A percentile compares a stretch with the other conserved stretches of the same genome.
These are phyloP conservation scores for Virgularia gustaviana DNA, from an alignment of 92 coral and sea anemone species.

Conservation along the genomic window DNA sequence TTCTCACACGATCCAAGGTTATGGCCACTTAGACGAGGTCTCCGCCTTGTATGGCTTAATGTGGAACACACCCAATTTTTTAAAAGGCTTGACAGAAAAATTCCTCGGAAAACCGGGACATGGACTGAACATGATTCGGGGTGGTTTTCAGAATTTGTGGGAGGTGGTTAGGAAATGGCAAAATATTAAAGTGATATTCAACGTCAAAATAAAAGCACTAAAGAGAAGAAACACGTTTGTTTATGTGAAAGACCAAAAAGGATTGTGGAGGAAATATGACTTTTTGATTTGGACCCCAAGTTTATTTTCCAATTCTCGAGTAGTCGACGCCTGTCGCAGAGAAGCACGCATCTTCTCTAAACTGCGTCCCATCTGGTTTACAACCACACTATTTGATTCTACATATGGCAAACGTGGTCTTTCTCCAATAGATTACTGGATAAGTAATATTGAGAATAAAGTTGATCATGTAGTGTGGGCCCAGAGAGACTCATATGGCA, in stretches of 20 bases:
- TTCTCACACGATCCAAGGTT: conserved; percentile 52
- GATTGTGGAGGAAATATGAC: conserved; percentile 16
- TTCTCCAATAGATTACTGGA: conserved; percentile 41
- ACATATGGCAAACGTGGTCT: conserved; percentile 19
- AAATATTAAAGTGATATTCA: conserved; percentile 14
- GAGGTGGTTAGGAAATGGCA: conserved; percentile 21
- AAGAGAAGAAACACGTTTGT: conserved; percentile 2
- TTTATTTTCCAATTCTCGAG: background rate
- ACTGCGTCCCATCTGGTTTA: conserved; percentile 44
- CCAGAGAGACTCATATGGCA: conserved; percentile 31
- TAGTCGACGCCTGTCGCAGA: conserved; percentile 9
- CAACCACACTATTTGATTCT: conserved; percentile 31
- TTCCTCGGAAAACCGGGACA: background rate
- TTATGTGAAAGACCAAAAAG: background rate
- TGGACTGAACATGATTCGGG: conserved; percentile 39
- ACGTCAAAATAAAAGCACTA: background rate
- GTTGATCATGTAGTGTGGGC: conserved; percentile 47
- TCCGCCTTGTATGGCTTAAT: conserved; percentile 49
- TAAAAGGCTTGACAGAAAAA: conserved; percentile 24
- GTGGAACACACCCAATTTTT: conserved; percentile 48
- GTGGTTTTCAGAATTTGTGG: conserved; percentile 44
- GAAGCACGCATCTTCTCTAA: conserved; percentile 17
- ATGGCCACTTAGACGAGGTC: conserved; percentile 42
- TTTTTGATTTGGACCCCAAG: conserved; percentile 53
- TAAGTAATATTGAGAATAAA: conserved; percentile 27